Percentiles rank a stretch among this genome's conserved stretches.
Conservation (phyloP, 2,888 invertebrate genomes). For the Ischnura elegans region DNA sequence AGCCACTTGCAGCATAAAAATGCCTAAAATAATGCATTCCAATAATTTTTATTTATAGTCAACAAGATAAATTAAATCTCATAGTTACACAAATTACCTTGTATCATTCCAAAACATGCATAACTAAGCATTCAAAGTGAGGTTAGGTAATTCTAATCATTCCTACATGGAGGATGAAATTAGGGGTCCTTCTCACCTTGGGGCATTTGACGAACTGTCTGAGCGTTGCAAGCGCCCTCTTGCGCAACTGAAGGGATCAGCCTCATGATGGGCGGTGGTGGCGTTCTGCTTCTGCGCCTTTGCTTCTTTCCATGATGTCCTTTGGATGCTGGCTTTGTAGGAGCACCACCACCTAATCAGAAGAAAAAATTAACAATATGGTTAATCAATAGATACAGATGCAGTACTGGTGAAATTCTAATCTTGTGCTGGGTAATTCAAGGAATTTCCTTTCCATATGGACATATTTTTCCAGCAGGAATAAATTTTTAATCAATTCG, state of each 20-base stretch:
- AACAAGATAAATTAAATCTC: no score
- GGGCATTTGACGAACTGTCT: slow-evolving; percentile 42
- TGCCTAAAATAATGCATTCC: no score
- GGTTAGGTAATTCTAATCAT: background rate
- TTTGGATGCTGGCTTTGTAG: slow-evolving; percentile 2
- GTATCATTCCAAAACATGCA: no score
- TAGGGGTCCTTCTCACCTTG: slow-evolving; percentile 14
- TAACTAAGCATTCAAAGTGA: no score
- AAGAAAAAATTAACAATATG: background rate
- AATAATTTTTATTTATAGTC: no score
- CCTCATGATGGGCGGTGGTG: slow-evolving; percentile 62
- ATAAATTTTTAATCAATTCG: no score
- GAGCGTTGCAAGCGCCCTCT: slow-evolving; percentile 57
- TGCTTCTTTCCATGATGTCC: slow-evolving; percentile 42
- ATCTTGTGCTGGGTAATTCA: no score
- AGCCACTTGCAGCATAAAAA: no score
- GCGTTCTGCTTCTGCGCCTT: slow-evolving; percentile 54
- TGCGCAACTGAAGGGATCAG: slow-evolving; percentile 29
- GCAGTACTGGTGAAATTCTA: no score
- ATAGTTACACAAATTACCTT: background rate
- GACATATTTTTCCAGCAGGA: no score
- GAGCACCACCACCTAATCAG: slow-evolving; percentile 28
- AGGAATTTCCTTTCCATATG: no score
- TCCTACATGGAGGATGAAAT: background rate
- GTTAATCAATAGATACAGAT: no score